Percentiles rank a stretch among this genome's conserved stretches.
These are phyloP conservation scores for Artemia franciscana DNA, from an alignment of 1,140 invertebrate genomes.

Conservation along the genomic window DNA sequence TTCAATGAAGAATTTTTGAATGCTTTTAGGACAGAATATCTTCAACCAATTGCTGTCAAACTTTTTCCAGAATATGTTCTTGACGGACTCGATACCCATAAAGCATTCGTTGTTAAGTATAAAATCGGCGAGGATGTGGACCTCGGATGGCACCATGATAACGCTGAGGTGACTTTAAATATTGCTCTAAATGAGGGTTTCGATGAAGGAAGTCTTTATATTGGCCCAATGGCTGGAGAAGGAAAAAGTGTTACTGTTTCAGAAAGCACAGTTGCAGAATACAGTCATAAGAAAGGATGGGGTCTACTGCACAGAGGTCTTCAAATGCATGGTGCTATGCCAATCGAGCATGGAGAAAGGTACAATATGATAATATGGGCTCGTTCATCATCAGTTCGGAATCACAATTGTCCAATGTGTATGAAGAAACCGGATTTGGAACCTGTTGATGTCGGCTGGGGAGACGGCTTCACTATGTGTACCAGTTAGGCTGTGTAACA, in stretches of 20 bases:
- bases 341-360: neutral
- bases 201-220: neutral
- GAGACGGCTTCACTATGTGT: conserved; percentile 23
- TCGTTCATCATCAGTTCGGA: conserved; percentile 21
- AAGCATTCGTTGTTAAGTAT: conserved; percentile 24
- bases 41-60: conserved; percentile 17
- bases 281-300: neutral
- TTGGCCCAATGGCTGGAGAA: neutral
- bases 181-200: neutral
- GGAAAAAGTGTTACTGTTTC: too few relatives aligned
- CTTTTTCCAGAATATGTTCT: conserved; percentile 20
- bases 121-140: conserved; percentile 20
- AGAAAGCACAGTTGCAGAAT: neutral
- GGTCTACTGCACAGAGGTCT: neutral
- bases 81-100: conserved; percentile 22
- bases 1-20: conserved; percentile 21
- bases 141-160: conserved; percentile 24
- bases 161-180: conserved; percentile 19
- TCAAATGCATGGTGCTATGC: neutral
- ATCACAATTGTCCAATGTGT: conserved; percentile 24
- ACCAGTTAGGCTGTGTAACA: too few relatives aligned
- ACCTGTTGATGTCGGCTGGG: conserved; percentile 15
- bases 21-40: conserved; percentile 18
- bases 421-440: conserved; percentile 16
- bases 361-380: conserved; percentile 25